Evolutionary conservation across 2,888 invertebrate genomes (phyloP).

Genomic region (Colostygia pectinataria): DNA sequence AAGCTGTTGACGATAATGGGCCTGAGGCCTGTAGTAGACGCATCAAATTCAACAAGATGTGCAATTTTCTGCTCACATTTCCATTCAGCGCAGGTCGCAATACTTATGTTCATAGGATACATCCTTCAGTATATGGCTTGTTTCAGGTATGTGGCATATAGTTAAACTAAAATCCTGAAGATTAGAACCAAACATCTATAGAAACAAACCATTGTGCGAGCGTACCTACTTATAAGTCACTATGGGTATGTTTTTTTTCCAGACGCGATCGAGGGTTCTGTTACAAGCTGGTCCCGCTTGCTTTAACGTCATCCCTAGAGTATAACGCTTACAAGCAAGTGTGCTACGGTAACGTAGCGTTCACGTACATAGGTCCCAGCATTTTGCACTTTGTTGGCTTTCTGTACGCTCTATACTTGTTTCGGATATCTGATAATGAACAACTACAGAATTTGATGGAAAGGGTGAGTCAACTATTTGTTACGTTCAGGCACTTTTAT

Average conservation of each 20-base stretch:
- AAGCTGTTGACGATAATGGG: slow-evolving; percentile 89
- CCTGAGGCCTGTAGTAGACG: slow-evolving; percentile 87
- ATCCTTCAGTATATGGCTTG: slow-evolving; percentile 90
- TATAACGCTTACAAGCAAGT: slow-evolving; percentile 82
- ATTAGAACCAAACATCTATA: too few species aligned
- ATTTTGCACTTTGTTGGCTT: slow-evolving; percentile 88
- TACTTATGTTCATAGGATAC: slow-evolving; percentile 88
- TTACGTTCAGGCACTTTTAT: too few species aligned
- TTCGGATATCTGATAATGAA: slow-evolving; percentile 90
- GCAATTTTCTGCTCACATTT: slow-evolving; percentile 85
- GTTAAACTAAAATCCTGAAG: too few species aligned
- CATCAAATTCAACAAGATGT: slow-evolving; percentile 82
- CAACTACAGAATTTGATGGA: slow-evolving; percentile 93
- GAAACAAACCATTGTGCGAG: too few species aligned
- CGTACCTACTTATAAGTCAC: neutral
- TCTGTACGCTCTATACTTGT: slow-evolving; percentile 87
- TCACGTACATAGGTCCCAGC: slow-evolving; percentile 89
- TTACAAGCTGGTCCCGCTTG: slow-evolving; percentile 79
- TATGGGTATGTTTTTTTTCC: slow-evolving; percentile 49
- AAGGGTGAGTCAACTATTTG: slow-evolving; percentile 76
- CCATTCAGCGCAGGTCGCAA: slow-evolving; percentile 86
- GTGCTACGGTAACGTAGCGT: slow-evolving; percentile 87
- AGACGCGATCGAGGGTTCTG: slow-evolving; percentile 89
- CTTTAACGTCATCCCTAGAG: slow-evolving; percentile 66
- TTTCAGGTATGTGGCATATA: slow-evolving; percentile 81